Evolutionary conservation across 2,888 invertebrate genomes (phyloP).

Genomic region (Agrilus mali): DNA sequence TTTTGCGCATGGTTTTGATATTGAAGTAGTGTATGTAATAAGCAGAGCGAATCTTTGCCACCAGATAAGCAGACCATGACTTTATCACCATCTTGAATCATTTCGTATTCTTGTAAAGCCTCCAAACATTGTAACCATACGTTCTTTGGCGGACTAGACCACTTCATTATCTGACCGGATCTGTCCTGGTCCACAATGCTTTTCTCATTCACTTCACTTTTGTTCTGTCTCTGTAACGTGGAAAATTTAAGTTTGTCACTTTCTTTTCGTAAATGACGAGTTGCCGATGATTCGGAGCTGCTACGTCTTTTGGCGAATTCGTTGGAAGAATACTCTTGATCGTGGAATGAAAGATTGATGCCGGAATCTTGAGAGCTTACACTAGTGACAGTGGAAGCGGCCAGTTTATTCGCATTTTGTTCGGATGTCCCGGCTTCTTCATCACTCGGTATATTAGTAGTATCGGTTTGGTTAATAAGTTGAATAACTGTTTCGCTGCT

Average conservation of each 20-base stretch:
- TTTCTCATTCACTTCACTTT: slow-evolving; percentile 27
- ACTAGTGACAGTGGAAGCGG: slow-evolving; percentile 53
- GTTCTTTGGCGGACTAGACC: slow-evolving; percentile 66
- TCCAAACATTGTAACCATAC: slow-evolving; percentile 74
- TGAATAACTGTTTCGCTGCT: slow-evolving; percentile 28
- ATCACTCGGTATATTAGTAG: slow-evolving; percentile 44
- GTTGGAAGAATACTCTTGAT: slow-evolving; percentile 38
- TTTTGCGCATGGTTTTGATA: slow-evolving; percentile 66
- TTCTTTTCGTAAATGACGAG: slow-evolving; percentile 22
- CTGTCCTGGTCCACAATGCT: slow-evolving; percentile 20
- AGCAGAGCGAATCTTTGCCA: slow-evolving; percentile 69
- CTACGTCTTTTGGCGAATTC: slow-evolving; percentile 25
- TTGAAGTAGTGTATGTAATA: slow-evolving; percentile 73
- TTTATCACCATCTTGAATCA: slow-evolving; percentile 72
- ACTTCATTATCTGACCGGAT: slow-evolving; percentile 32
- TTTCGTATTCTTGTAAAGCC: slow-evolving; percentile 71
- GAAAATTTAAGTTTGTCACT: slow-evolving; percentile 23
- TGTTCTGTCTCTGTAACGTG: slow-evolving; percentile 26
- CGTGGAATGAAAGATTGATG: slow-evolving; percentile 61
- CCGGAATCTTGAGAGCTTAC: slow-evolving; percentile 68
- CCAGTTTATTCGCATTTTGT: slow-evolving; percentile 40
- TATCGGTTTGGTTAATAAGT: slow-evolving; percentile 38
- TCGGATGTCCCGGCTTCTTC: slow-evolving; percentile 34
- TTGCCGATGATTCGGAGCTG: slow-evolving; percentile 26
- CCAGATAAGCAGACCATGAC: slow-evolving; percentile 77